Evolutionary conservation across 2,888 invertebrate genomes (phyloP), one percentile per base, ranked within the genome.

Genomic region (Teleiodes luculella): DNA sequence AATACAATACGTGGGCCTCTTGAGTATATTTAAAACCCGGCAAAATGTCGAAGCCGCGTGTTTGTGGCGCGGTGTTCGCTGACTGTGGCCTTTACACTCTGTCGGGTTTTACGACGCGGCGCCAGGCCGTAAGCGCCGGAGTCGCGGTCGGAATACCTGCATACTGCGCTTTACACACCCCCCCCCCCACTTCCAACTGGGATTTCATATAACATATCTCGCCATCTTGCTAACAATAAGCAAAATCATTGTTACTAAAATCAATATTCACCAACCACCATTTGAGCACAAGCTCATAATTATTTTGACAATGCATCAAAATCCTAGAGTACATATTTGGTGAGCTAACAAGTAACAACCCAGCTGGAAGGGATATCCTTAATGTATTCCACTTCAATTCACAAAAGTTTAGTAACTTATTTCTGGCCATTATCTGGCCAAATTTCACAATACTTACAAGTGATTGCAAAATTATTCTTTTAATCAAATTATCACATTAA

Each of bases 91-190:
- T 1, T 31, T n/a, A 4, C 28, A 48, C 20, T 24, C 61, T 61
- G 64, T 67, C 66, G 65, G 65, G 64, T 68, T 70, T 65, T 66
- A 65, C 68, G 62, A 65, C 56, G 64, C 62, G 64, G 56, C 49
- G 53, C 14, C 3, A 64, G 74, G 74, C 74, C 73, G 57, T 74
- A 76, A 75, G 76, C 76, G 68, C 65, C 67, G 57, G 62, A n/a
- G n/a, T n/a, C 62, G 71, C 70, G 74, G 67, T 74, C 74, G 73
- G 59, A 57, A 31, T 8, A 33, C 24, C 13, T 43, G 24, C 24
- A 24, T 28, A 7, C 1, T 43, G 13, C 43, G 11, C 14, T 28
- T 7, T 10, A 11, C 10, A 24, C 43, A 43, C n/a, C 3, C 24
- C 3, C 3, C n/a, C 6, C 3, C 3, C 24, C 24, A 24, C 24